Evolutionary conservation across 2,888 invertebrate genomes (phyloP).

Genomic region (Coelopa pilipes): DNA sequence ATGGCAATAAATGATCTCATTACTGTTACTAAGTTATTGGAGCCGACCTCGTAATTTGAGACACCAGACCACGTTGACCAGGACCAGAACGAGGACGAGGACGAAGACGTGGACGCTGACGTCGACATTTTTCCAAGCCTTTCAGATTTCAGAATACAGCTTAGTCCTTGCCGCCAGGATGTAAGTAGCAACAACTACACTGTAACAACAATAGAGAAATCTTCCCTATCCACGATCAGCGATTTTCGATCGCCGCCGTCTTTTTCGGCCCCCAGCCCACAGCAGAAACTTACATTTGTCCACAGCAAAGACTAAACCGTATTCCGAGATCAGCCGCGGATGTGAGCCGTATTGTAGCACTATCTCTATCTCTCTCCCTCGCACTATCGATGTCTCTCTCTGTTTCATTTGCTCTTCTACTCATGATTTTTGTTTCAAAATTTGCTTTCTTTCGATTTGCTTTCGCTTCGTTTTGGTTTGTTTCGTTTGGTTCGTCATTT

Average conservation of each 20-base stretch:
- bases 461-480: slow-evolving; percentile 37
- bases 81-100: too few relatives aligned
- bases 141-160: slow-evolving; percentile 63
- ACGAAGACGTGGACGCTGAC: too few relatives aligned
- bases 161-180: slow-evolving; percentile 65
- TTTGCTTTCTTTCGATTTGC: slow-evolving; percentile 32
- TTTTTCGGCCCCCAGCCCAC: neutral
- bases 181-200: slow-evolving; percentile 52
- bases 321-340: slow-evolving; percentile 58
- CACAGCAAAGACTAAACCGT: slow-evolving; percentile 66
- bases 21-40: too few relatives aligned
- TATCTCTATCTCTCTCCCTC: too few relatives aligned
- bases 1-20: too few relatives aligned
- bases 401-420: neutral
- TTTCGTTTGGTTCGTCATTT: neutral
- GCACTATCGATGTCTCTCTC: too few relatives aligned
- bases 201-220: neutral
- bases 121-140: neutral
- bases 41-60: too few relatives aligned
- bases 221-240: neutral
- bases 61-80: too few relatives aligned
- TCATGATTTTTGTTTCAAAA: slow-evolving; percentile 24
- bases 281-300: slow-evolving; percentile 42
- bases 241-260: neutral
- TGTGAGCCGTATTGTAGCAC: neutral